Evolutionary conservation across 1,140 invertebrate genomes (phyloP).

Genomic region (Atta cephalotes): DNA sequence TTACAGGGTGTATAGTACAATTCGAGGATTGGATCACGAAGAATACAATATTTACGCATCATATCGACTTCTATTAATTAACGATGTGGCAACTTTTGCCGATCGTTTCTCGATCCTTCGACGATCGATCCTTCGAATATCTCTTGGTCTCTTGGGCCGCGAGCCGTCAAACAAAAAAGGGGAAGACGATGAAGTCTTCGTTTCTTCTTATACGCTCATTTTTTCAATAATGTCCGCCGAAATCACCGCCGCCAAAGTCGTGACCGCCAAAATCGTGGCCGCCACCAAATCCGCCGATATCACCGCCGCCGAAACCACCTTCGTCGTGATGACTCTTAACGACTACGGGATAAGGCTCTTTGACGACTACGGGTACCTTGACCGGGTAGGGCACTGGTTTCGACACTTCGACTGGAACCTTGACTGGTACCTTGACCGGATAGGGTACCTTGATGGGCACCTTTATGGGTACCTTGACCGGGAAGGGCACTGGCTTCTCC

Average conservation of each 20-base stretch:
- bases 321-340: slow-evolving; percentile 79
- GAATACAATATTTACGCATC: slow-evolving; percentile 73
- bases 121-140: slow-evolving; percentile 31
- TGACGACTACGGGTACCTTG: slow-evolving; percentile 82
- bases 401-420: slow-evolving; percentile 87
- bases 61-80: slow-evolving; percentile 41
- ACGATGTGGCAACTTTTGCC: slow-evolving; percentile 14
- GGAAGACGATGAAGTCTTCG: slow-evolving; percentile 40
- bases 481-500: slow-evolving; percentile 86
- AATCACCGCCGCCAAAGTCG: slow-evolving; percentile 61
- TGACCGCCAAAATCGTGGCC: slow-evolving; percentile 54
- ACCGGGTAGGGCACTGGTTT: slow-evolving; percentile 83
- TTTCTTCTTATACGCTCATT: slow-evolving; percentile 4
- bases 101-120: slow-evolving; percentile 22
- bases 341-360: slow-evolving; percentile 87
- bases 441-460: slow-evolving; percentile 85
- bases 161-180: slow-evolving; percentile 34
- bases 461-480: slow-evolving; percentile 87
- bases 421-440: slow-evolving; percentile 84
- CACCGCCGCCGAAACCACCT: slow-evolving; percentile 64
- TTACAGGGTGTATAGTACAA: slow-evolving; percentile 70
- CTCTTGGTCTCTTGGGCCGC: neutral
- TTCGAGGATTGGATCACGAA: slow-evolving; percentile 66
- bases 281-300: slow-evolving; percentile 62
- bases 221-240: slow-evolving; percentile 70